Base-by-base conservation (phyloP, 2,113 vertebrate species). In the Lanius collurio region DNA sequence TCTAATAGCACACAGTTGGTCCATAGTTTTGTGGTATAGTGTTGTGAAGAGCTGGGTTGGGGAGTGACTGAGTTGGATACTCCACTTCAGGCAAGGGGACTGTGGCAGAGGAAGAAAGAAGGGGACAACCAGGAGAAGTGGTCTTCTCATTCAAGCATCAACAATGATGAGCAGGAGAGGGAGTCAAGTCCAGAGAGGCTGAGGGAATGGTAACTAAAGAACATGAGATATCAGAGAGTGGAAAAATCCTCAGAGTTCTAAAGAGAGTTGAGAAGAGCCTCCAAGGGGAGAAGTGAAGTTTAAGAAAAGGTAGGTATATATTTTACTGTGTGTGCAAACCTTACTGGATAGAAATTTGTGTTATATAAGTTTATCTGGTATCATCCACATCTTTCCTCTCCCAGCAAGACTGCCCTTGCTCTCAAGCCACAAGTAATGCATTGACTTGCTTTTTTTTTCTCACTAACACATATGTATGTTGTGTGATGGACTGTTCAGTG, bases 1-100 rank as follows among this genome's bases (percentile, higher is more conserved):
- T 73, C 22, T 74, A 37, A 41, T 27, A 67, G 35, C 37, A 78
- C 56, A 24, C 33, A 41, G 33, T 77, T 79, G 59, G 39, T 77
- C 46, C 0, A 1, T 33, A 62, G 49, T 10, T 60, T 30, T 6
- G 3, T 53, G 20, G 13, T 60, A 13, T 4, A 2, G 15, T 68
- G 12, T 20, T 10, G 7, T 73, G 56, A 39, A 31, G 75, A 70
- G 27, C 31, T 92, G 64, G 7, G 10, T 15, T 80, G 30, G 23
- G 31, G 17, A 53, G 9, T 26, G 37, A 21, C 20, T 62, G 65
- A 85, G 49, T 15, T 73, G 63, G 24, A 20, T 90, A 65, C 11
- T 14, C 28, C 3, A 3, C 15, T 52, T 71, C 15, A 64, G 53
- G 46, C 16, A 77, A 67, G n/a, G 23, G 33, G 28, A 8, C 15